Evolutionary conservation across 2,797 vertebrate genomes (phyloP), one percentile per base, ranked within the genome.

Genomic region (Helostoma temminkii): DNA sequence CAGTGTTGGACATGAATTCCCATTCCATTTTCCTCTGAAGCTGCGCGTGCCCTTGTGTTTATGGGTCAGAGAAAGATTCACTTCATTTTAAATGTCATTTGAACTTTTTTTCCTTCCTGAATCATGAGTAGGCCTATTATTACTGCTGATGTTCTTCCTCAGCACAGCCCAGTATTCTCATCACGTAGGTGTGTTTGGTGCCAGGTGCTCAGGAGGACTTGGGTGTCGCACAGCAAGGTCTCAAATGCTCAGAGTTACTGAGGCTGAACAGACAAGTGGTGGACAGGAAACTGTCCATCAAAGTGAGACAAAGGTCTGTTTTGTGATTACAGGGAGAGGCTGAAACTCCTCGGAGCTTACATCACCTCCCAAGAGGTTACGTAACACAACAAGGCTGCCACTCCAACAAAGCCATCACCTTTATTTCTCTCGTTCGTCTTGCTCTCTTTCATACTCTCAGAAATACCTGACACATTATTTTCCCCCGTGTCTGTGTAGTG

Each of bases 291-390:
- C 83, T 80, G 89, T 87, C 81, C 55, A 69, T 91, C 87, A 88
- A 78, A 84, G 82, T 25, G 7, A 89, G 86, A 91, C 88, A 89
- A 91, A 89, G 80, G 74, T 72, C 69, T 25, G 74, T 85, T 90
- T 90, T 64, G 67, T 86, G 87, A 90, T 89, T 86, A 85, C 72
- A 84, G 82, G 86, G 89, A 90, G 86, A 89, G 89, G 88, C 55
- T 89, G 87, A 91, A 90, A 90, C 88, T 90, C 87, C 77, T 87
- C 53, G 0, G 78, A 85, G 83, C 80, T 91, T 89, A 83, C 83
- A 88, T 87, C 89, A 88, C 86, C 85, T 88, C 88, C 84, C 81
- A 28, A 63, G 83, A 81, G 80, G 77, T 92, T 84, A 77, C 85
- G 11, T 90, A 93, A 92, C 84, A 81, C 58, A 47, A 81, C 58